Evolutionary conservation across 2,888 invertebrate species (phyloP).

Genomic region (Margaritifera margaritifera): DNA sequence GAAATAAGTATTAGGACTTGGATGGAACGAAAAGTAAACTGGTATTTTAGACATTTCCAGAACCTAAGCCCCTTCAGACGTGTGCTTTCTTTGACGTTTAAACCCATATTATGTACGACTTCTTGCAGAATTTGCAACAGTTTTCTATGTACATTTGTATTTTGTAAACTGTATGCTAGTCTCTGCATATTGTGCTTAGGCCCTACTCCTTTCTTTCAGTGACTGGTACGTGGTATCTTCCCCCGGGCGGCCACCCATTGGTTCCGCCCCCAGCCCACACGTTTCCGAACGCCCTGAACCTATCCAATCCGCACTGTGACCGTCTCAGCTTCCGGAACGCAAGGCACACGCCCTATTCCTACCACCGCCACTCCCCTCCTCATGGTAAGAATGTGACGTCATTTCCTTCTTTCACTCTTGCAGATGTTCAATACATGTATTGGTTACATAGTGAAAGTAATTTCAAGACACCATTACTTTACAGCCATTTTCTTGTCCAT

Average conservation of each 20-base stretch:
- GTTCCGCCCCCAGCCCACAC: slow-evolving; percentile 67
- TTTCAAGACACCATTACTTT: too few relatives aligned
- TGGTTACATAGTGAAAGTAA: too few relatives aligned
- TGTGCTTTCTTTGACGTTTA: too few relatives aligned
- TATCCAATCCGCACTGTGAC: slow-evolving; percentile 61
- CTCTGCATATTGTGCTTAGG: neutral
- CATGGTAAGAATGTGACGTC: slow-evolving; percentile 41
- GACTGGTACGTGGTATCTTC: slow-evolving; percentile 63
- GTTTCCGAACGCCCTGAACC: slow-evolving; percentile 59
- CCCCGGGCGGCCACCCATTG: slow-evolving; percentile 55
- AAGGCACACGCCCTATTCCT: slow-evolving; percentile 59
- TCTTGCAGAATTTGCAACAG: neutral
- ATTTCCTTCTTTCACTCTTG: too few relatives aligned
- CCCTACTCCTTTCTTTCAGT: slow-evolving; percentile 46
- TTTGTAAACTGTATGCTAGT: neutral
- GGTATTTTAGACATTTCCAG: too few relatives aligned
- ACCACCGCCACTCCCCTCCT: slow-evolving; percentile 64
- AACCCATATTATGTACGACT: too few relatives aligned
- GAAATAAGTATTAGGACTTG: too few relatives aligned
- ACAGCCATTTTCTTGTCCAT: too few relatives aligned
- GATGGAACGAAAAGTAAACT: too few relatives aligned
- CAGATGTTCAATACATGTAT: too few relatives aligned
- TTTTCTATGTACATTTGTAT: neutral
- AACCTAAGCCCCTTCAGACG: too few relatives aligned
- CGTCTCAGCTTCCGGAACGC: slow-evolving; percentile 60